Base-by-base conservation (phyloP, 2,113 vertebrate species). In the Atrichornis clamosus region DNA sequence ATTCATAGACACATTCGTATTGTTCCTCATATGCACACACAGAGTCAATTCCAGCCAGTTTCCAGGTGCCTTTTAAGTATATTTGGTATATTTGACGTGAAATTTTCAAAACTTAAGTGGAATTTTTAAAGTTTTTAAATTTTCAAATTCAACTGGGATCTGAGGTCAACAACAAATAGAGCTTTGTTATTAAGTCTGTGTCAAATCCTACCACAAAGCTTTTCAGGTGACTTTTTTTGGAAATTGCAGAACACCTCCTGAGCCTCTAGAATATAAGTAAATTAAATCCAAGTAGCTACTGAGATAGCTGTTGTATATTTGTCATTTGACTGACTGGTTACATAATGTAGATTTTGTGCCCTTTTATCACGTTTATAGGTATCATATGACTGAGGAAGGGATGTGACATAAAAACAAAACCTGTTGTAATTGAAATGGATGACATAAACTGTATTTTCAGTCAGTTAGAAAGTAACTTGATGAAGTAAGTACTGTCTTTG, bases 1-100 rank as follows among this genome's bases (percentile, higher is more conserved):
- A 2, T 56, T 85, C 3, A 5, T 65, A 6, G 33, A 1, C 22
- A 2, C 30, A 37, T 60, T 27, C 6, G 4, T 56, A 1, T 21
- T 41, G 22, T 81, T 89, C 62, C 27, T 64, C 12, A 24, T 64
- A 18, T 27, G 19, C 8, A 23, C 13, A 32, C 11, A 35, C 1
- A 46, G 10, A 47, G 13, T 74, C 2, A 2, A 37, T 33, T 69
- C 37, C 64, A 56, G 20, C 8, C 26, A 44, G 11, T 75, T 87
- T n/a, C 27, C 13, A 27, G 11, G 9, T 69, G 26, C n/a, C 16
- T 89, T 80, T 82, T 55, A 55, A 70, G 12, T 74, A 19, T 62
- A 74, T 76, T 73, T 80, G 16, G 23, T 63, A 23, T 44, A 65
- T 76, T 74, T 79, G 10, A 52, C 20, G 11, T 15, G 9, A 64